Base-by-base conservation (phyloP, 1,140 invertebrate species). In the Physella acuta region DNA sequence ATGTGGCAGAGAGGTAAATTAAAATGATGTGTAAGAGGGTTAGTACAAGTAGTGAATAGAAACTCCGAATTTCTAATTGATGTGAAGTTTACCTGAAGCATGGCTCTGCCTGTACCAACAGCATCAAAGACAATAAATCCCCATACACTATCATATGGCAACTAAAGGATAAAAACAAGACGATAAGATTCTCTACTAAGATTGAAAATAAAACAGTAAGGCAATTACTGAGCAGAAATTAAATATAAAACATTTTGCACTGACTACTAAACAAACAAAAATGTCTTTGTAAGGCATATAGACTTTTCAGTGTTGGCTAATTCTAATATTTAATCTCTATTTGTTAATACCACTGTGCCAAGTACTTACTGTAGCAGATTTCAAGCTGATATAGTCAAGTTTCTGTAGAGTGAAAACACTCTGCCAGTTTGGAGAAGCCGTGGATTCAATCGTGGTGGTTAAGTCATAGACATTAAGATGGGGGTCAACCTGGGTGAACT, bases 71-170 rank as follows among this genome's bases (percentile, higher is more conserved):
- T 55, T 28, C 16, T 3, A 31, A 31, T 37, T 28, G 53, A 14
- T 36, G 3, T 44, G 36, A 30, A 49, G 36, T 53, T 62, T 89
- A 97, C 91, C 86, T 97, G 80, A 39, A 85, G 71, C 24, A 82
- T 58, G 2, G 94, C 94, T 83, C 92, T 93, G 28, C 95, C 95
- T 17, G 93, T 91, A 71, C 95, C 95, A 81, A 91, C 91, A 0
- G 92, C 94, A 78, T 93, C 90, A 0, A 97, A 91, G 82, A 93
- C 93, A 0, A 97, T 92, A 16, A 92, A 94, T 73, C 95, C 95
- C 91, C 92, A 97, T 60, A 94, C 93, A 82, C 93, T 90, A 0
- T 76, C 75, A 11, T 75, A 61, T 0, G 76, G 78, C 14, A 78
- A 65, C 79, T 81, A 67, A 16, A 75, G 70, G 16, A 20, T 51